phyloP scores from a whole-genome alignment of 2,888 invertebrate species.

The Acleris sparsana region DNA sequence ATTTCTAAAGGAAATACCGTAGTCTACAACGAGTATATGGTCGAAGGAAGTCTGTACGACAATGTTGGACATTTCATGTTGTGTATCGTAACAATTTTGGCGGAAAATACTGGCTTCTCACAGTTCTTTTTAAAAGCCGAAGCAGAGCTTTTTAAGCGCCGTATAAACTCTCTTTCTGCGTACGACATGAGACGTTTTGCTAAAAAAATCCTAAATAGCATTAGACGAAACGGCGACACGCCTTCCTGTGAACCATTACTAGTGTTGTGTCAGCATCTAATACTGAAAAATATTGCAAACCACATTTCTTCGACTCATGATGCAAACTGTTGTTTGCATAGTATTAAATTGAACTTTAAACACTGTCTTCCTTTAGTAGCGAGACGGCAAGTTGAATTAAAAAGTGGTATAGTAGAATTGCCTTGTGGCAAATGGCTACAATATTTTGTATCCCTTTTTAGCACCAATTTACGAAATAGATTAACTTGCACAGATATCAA shows the following conservation, averaged over 20 bases:
- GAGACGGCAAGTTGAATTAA: conserved; percentile 77
- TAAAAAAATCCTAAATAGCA: conserved; percentile 61
- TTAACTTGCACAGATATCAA: conserved; percentile 54
- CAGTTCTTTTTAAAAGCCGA: conserved; percentile 65
- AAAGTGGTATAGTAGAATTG: conserved; percentile 77
- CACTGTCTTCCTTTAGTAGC: conserved; percentile 81
- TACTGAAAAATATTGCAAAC: conserved; percentile 63
- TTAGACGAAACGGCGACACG: conserved; percentile 53
- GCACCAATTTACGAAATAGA: conserved; percentile 64
- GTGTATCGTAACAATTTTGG: conserved; percentile 67
- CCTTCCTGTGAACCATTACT: conserved; percentile 53
- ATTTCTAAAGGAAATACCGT: conserved; percentile 55
- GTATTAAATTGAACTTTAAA: conserved; percentile 79
- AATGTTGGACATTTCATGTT: conserved; percentile 84
- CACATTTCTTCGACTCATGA: conserved; percentile 57
- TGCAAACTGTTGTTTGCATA: conserved; percentile 53
- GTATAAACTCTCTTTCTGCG: conserved; percentile 55
- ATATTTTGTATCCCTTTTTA: conserved; percentile 74
- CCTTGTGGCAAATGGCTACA: conserved; percentile 84
- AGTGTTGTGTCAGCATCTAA: conserved; percentile 61
- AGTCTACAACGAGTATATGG: conserved; percentile 79
- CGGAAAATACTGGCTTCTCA: conserved; percentile 57
- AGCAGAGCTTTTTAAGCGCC: conserved; percentile 58
- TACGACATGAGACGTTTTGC: conserved; percentile 68
- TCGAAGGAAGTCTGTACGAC: conserved; percentile 84